A percentile compares a stretch with the other conserved stretches of the same genome.
Conservation (phyloP, 2,888 invertebrate genomes). For the Tipula lateralis region DNA sequence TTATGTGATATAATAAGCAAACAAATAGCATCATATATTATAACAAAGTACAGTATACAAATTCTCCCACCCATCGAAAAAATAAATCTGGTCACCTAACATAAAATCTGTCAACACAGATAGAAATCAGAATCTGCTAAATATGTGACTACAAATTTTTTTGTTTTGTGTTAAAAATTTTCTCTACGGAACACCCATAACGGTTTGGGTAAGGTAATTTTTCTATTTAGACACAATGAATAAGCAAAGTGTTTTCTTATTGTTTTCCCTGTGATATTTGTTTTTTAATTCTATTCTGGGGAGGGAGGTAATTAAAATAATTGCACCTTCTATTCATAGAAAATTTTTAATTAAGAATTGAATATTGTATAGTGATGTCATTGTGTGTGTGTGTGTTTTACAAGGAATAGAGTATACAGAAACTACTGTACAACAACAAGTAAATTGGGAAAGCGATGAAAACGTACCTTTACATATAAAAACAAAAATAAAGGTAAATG, state of each 20-base stretch:
- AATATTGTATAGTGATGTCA: background rate
- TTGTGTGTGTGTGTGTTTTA: background rate
- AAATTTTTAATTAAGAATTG: conserved; percentile 6
- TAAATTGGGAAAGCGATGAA: background rate
- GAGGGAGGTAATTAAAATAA: background rate
- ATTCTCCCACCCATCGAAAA: background rate
- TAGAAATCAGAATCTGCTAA: background rate
- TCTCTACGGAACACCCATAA: background rate
- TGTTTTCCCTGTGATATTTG: background rate
- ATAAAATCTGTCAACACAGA: background rate
- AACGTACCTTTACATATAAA: background rate
- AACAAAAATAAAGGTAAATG: background rate
- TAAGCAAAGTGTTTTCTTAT: background rate
- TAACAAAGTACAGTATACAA: too few species aligned
- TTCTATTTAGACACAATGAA: background rate
- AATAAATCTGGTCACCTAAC: too few species aligned
- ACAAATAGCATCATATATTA: too few species aligned
- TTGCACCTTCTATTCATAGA: background rate
- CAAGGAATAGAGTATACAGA: too few species aligned
- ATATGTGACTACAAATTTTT: conserved; percentile 1
- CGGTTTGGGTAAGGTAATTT: background rate
- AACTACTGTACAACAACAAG: background rate
- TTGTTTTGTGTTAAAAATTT: background rate
- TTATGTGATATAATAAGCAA: too few species aligned
- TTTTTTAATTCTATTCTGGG: background rate